phyloP scores from a whole-genome alignment of 2,113 vertebrate species.

The Carollia perspicillata region DNA sequence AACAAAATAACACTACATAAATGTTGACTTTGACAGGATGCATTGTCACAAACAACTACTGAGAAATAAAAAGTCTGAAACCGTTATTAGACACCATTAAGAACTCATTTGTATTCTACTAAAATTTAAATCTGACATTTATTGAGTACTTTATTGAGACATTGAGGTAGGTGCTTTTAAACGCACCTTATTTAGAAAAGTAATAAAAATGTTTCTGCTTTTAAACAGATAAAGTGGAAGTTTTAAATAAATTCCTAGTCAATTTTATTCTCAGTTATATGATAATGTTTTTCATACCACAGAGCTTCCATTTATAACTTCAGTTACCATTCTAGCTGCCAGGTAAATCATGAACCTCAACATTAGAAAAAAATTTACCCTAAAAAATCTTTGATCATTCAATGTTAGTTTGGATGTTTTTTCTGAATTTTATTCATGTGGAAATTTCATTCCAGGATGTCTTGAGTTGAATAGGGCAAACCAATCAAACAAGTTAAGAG shows the following conservation, averaged over 20 bases:
- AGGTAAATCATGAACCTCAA: slow-evolving; percentile 37
- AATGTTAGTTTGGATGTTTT: slow-evolving; percentile 21
- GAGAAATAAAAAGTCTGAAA: slow-evolving; percentile 41
- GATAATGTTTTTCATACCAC: slow-evolving; percentile 32
- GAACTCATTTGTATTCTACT: slow-evolving; percentile 39
- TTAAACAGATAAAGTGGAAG: slow-evolving; percentile 26
- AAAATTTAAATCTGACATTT: slow-evolving; percentile 49
- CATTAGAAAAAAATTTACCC: slow-evolving; percentile 17
- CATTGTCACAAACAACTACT: slow-evolving; percentile 56
- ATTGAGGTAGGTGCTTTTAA: slow-evolving; percentile 40
- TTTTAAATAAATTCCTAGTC: slow-evolving; percentile 43
- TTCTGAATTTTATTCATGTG: slow-evolving; percentile 42
- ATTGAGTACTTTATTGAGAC: slow-evolving; percentile 45
- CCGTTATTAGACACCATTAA: slow-evolving; percentile 23
- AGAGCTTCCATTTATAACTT: slow-evolving; percentile 21
- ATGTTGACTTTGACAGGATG: slow-evolving; percentile 33
- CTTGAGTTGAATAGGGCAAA: slow-evolving; percentile 58
- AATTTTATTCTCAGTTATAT: slow-evolving; percentile 22
- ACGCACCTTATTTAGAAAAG: slow-evolving; percentile 49
- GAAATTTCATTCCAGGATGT: slow-evolving; percentile 58
- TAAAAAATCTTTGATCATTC: slow-evolving; percentile 26
- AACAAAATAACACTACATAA: not conserved
- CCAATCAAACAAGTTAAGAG: slow-evolving; percentile 32
- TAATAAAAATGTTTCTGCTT: slow-evolving; percentile 44
- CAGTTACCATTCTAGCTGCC: slow-evolving; percentile 17